Evolutionary conservation across 2,888 invertebrate genomes (phyloP), one percentile per base, ranked within the genome.

Genomic region (Synergus japonicus): DNA sequence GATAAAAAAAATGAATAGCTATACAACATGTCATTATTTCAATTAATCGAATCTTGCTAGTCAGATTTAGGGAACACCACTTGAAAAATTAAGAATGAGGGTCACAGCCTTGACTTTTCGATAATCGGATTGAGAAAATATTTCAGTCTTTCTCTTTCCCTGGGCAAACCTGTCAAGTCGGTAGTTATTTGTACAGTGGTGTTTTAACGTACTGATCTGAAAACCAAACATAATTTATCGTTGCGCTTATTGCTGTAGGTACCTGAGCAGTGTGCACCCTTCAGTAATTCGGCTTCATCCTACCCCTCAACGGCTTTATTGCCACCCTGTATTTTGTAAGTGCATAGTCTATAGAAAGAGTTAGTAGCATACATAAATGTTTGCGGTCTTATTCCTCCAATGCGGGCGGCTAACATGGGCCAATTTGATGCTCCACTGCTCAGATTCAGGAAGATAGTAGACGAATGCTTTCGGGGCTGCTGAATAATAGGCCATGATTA

Each of bases 381-480:
- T 87, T 88, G 88, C 85, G 88, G 88, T 87, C 81, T 85, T 86
- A 84, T 87, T 87, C 78, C 84, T 86, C 85, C 84, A 86, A 83
- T 79, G 81, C 84, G 83, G 80, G 83, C 87, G 87, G 86, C 84
- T 86, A 87, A 87, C 88, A 85, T 91, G 89, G 90, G 90, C 91
- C 90, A 91, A 90, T 91, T 91, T 91, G 90, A 90, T 88, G 91
- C 88, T 88, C 86, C 88, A 86, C 87, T 90, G 89, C 88, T 83
- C 86, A 87, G 88, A 90, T 90, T 88, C 88, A 82, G 82, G 82
- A 84, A 87, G 88, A 89, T 89, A 88, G 86, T 85, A 85, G 81
- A 83, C 86, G 83, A 85, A 83, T 58, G 77, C 80, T 82, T 81
- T 69, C 76, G 78, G 82, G 86, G 85, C 85, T 82, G 81, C 84